These are phyloP conservation scores for Smithornis capensis DNA, from an alignment of 2,113 vertebrate species.

Conservation along the genomic window DNA sequence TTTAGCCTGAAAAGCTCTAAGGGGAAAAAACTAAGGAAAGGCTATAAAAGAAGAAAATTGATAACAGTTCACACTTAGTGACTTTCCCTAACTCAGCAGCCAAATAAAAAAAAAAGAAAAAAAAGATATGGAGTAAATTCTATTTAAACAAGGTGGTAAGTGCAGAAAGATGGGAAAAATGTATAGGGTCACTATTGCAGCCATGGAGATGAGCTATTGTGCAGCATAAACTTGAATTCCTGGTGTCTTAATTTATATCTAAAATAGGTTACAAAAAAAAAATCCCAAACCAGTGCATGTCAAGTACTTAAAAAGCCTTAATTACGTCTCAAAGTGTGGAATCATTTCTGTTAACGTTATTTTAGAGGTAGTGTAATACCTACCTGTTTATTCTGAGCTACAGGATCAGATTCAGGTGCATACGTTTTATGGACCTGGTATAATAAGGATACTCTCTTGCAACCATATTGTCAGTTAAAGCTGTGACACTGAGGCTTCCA, in stretches of 20 bases:
- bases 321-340: background rate
- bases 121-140: background rate
- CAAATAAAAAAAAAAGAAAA: background rate
- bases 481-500: background rate
- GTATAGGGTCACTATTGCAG: background rate
- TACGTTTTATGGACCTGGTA: background rate
- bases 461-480: background rate
- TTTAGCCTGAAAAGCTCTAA: background rate
- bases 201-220: background rate
- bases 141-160: background rate
- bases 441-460: background rate
- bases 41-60: background rate
- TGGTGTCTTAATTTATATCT: background rate
- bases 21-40: background rate
- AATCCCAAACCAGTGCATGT: background rate
- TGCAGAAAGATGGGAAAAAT: background rate
- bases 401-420: background rate
- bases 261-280: background rate
- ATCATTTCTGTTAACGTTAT: background rate
- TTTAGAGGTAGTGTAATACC: background rate
- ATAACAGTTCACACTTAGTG: background rate
- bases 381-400: background rate
- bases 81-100: background rate
- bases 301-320: background rate
- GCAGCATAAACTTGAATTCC: background rate